A percentile compares a stretch with the other conserved stretches of the same genome.
phyloP scores from a whole-genome alignment of 2,888 invertebrate genomes.

The Sarcophaga subvicina region DNA sequence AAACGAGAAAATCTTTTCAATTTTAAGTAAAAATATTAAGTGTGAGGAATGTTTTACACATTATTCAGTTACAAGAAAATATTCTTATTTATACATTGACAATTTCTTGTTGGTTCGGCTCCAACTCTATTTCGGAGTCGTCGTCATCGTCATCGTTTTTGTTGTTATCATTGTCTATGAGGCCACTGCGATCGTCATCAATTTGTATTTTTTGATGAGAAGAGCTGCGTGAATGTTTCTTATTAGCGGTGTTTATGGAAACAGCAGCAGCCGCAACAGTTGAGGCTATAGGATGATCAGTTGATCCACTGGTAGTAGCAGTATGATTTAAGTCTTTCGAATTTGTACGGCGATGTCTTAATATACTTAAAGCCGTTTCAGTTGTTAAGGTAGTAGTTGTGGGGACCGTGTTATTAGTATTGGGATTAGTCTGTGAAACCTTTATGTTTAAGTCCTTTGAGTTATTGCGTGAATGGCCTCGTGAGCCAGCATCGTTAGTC shows the following conservation, averaged over 20 bases:
- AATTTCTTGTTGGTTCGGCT: conserved; percentile 44
- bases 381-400: conserved; percentile 61
- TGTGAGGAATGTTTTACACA: conserved; percentile 60
- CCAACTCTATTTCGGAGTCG: conserved; percentile 53
- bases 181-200: conserved; percentile 80
- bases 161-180: conserved; percentile 73
- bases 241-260: conserved; percentile 40
- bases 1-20: background rate
- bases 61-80: background rate
- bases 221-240: conserved; percentile 76
- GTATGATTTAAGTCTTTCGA: conserved; percentile 83
- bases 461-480: conserved; percentile 83
- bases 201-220: conserved; percentile 81
- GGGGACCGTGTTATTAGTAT: conserved; percentile 37
- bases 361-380: conserved; percentile 76
- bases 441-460: conserved; percentile 81
- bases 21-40: conserved; percentile 5
- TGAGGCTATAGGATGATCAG: conserved; percentile 38
- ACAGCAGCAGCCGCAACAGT: conserved; percentile 28
- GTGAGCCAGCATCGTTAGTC: conserved; percentile 73
- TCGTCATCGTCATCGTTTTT: conserved; percentile 72
- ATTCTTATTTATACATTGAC: conserved; percentile 44
- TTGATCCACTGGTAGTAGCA: conserved; percentile 9
- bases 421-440: conserved; percentile 59
- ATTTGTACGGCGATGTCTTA: conserved; percentile 85